A percentile compares a stretch with the other conserved stretches of the same genome.
Evolutionary conservation across 2,113 vertebrate species (phyloP).

Genomic region (Rhadina sibilatrix): DNA sequence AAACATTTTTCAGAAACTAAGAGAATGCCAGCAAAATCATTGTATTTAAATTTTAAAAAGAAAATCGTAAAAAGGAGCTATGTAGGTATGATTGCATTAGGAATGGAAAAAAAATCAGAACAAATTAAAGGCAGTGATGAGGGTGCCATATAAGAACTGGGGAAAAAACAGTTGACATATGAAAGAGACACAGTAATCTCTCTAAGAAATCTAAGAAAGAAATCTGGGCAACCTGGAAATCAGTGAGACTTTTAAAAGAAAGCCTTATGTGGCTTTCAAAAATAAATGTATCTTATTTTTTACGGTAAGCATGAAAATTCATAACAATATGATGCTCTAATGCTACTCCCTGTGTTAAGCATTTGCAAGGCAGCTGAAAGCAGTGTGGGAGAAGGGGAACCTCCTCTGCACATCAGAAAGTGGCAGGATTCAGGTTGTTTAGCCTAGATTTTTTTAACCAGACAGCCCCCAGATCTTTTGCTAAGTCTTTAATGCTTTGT

Average conservation of each 20-base stretch:
- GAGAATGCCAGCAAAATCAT: neutral
- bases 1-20: neutral
- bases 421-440: conserved; percentile 32
- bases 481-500: conserved; percentile 52
- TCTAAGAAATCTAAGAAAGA: neutral
- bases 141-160: neutral
- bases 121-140: neutral
- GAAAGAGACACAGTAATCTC: neutral
- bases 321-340: neutral
- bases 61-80: neutral
- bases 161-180: neutral
- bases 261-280: neutral
- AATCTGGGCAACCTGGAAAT: neutral
- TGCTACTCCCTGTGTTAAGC: neutral
- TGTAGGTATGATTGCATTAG: neutral
- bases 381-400: neutral
- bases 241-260: neutral
- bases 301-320: neutral
- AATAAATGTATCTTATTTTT: neutral
- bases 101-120: neutral
- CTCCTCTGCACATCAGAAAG: conserved; percentile 5
- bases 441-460: conserved; percentile 21
- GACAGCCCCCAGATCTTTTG: neutral
- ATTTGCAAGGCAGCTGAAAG: neutral
- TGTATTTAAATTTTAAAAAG: neutral